Evolutionary conservation across 1,140 invertebrate species (phyloP).

Genomic region (Drosophila asahinai): DNA sequence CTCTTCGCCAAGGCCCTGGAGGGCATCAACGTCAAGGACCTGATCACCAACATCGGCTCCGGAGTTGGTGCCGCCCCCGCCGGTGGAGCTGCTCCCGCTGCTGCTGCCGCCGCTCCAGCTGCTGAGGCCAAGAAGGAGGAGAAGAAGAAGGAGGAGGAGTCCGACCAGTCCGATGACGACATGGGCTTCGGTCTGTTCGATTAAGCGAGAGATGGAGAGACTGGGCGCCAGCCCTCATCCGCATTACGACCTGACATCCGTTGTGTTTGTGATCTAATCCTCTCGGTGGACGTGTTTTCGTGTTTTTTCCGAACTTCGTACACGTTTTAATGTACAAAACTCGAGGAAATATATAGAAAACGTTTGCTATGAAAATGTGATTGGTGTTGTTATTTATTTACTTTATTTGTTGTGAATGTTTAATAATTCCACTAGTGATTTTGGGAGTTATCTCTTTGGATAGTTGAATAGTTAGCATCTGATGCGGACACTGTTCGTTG

Average conservation of each 20-base stretch:
- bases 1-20: conserved; percentile 99
- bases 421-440: neutral
- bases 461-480: too few relatives aligned
- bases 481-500: too few relatives aligned
- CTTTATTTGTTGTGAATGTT: neutral
- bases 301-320: conserved; percentile 64
- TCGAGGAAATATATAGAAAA: conserved; percentile 77
- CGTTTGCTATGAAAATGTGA: conserved; percentile 49
- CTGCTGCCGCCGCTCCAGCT: conserved; percentile 88
- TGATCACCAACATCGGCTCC: conserved; percentile 97
- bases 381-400: neutral
- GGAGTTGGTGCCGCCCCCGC: conserved; percentile 94
- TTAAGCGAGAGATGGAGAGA: conserved; percentile 85
- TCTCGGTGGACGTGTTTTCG: conserved; percentile 48
- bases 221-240: conserved; percentile 1
- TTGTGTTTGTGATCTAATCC: conserved; percentile 50
- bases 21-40: conserved; percentile 96
- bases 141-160: conserved; percentile 93
- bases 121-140: conserved; percentile 90
- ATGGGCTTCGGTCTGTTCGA: conserved; percentile 97
- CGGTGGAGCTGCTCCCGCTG: conserved; percentile 88
- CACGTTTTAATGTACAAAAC: conserved; percentile 83
- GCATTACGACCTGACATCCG: conserved; percentile 46
- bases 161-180: conserved; percentile 96
- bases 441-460: neutral